Evolutionary conservation across 2,888 invertebrate species (phyloP), one percentile per base, ranked within the genome.

Genomic region (Mesoligia furuncula): DNA sequence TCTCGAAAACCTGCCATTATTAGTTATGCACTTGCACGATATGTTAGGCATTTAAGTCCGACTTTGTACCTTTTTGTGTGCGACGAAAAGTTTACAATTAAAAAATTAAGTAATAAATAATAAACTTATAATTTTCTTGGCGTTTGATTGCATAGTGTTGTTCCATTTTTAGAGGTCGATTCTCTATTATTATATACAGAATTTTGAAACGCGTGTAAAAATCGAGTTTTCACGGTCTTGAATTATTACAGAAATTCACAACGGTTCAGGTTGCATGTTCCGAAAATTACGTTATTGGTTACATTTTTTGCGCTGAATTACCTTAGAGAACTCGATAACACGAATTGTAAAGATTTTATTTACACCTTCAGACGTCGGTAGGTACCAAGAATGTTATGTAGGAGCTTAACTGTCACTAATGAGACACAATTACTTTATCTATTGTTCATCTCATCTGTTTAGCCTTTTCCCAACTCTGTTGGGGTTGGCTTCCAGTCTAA

Each of bases 141-240:
- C 31, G 51, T 36, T 27, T 62, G 8, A 31, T 54, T 57, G 7
- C 67, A 36, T 36, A 42, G 24, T 66, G 27, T 2, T 70, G 62
- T 62, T 24, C 42, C 31, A 54, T 67, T 76, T 45, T 65, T 77
- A 77, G 54, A 75, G 65, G 51, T 76, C 65, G 51, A 73, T 70
- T 79, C 59, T 69, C 62, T 59, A 57, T 77, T 42, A 42, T 7
- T 39, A 6, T 36, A 36, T 74, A 73, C 61, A 84, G 61, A 75
- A 73, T 75, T 62, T 83, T 45, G 66, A 79, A 75, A 72, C 70
- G 65, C 84, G 86, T 74, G 73, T 66, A 66, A 75, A 74, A 75
- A 78, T 72, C 17, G 36, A 73, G 39, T 69, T 65, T 73, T 83
- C 74, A 78, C 84, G 84, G 84, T 78, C 71, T 86, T 86, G 83